Evolutionary conservation across 2,888 invertebrate genomes (phyloP).

Genomic region (Stenodera caucasica): DNA sequence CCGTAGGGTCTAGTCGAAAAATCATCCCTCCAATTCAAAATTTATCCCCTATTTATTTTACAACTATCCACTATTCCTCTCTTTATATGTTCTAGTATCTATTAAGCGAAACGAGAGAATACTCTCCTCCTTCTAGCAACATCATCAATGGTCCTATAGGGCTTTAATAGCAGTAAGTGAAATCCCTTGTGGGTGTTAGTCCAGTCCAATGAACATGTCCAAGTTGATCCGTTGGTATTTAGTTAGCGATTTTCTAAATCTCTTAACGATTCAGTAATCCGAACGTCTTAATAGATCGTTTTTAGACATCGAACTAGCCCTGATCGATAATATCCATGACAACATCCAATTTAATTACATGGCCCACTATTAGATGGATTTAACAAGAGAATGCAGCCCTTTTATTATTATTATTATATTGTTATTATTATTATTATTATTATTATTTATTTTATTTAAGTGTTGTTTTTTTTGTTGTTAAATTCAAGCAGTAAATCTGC

Average conservation of each 20-base stretch:
- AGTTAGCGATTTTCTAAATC: constrained; percentile 51
- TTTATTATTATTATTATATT: too few relatives aligned
- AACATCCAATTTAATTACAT: constrained; percentile 32
- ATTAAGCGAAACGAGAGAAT: constrained; percentile 20
- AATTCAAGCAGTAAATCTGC: constrained; percentile 36
- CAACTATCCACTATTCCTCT: constrained; percentile 9
- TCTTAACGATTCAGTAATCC: constrained; percentile 52
- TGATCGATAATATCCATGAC: constrained; percentile 21
- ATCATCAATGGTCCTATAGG: constrained; percentile 2
- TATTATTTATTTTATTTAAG: too few relatives aligned
- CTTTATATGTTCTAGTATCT: constrained; percentile 14
- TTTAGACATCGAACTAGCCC: constrained; percentile 22
- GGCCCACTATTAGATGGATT: constrained; percentile 29
- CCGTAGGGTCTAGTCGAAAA: not conserved
- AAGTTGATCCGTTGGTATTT: constrained; percentile 50
- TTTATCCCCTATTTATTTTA: constrained; percentile 28
- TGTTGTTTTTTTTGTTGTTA: not conserved
- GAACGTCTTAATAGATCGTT: constrained; percentile 39
- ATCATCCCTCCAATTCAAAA: constrained; percentile 16
- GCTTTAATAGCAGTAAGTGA: constrained; percentile 26
- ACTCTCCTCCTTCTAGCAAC: constrained; percentile 11
- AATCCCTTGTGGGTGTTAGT: constrained; percentile 30
- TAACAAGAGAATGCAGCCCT: too few relatives aligned
- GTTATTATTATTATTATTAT: constrained; percentile 31
- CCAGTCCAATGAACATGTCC: constrained; percentile 46